Evolutionary conservation across 2,888 invertebrate species (phyloP), one percentile per base, ranked within the genome.

Genomic region (Hypolimnas misippus): DNA sequence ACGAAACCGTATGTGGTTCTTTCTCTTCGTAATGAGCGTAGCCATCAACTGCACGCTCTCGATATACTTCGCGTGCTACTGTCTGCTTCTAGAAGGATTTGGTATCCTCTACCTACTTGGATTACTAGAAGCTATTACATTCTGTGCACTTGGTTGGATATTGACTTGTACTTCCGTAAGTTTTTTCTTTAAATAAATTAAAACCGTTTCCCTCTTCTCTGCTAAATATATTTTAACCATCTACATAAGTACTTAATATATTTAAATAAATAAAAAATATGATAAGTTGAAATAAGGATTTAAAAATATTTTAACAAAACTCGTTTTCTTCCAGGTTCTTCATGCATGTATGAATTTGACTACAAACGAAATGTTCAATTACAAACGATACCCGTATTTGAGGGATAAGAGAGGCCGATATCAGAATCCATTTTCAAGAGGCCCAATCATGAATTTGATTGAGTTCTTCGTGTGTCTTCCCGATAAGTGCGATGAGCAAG

Each of bases 331-430:
- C 7, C 92, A 98, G 98, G 94, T 97, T 55, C 92, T 97, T 19
- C 97, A 98, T 82, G 97, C 97, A 10, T 96, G 97, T 79, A 96
- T 97, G 96, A 98, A 98, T 89, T 88, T 98, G 64, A 98, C 98
- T 6, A 98, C 98, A 50, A 98, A 98, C 83, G 98, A 98, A 89
- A 97, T 97, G 96, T 97, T 98, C 82, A 98, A 98, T 89, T 97
- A 97, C 83, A 97, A 97, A 81, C 93, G 98, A 56, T 98, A 98
- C 83, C 96, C 97, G 0, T 98, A 98, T 82, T 85, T 98, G 67
- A 93, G 97, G 58, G 98, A 98, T 82, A 97, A 96, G 78, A 94
- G 96, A 63, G 98, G 98, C 1, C 94, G 96, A 67, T 98, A 97
- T 82, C 95, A 96, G 79, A 98, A 98, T 89, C 98, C 98, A 0